Conservation (phyloP, 1,140 invertebrate genomes). For the Octopus bimaculoides region DNA sequence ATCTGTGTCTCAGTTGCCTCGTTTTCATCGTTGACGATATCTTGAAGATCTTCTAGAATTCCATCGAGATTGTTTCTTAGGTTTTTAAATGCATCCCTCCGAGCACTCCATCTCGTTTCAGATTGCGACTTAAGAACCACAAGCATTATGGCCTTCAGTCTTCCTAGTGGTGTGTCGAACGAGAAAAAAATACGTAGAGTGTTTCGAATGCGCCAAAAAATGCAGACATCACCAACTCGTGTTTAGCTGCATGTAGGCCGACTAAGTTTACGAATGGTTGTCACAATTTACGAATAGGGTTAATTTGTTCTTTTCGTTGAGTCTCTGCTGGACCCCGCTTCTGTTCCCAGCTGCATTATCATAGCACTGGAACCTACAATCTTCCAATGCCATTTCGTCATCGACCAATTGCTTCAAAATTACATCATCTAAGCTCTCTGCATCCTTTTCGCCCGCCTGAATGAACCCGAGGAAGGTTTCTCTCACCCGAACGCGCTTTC, state of each 20-base stretch:
- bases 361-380: conserved; percentile 1
- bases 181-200: neutral
- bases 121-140: conserved; percentile 4
- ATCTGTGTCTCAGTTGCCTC: neutral
- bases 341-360: neutral
- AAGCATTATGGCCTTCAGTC: neutral
- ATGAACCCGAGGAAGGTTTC: neutral
- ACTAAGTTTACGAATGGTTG: conserved; percentile 4
- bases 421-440: neutral
- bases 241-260: neutral
- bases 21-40: conserved; percentile 1
- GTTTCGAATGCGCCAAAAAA: neutral
- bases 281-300: neutral
- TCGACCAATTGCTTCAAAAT: neutral
- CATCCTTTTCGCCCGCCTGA: conserved; percentile 6
- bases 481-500: neutral
- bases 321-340: neutral
- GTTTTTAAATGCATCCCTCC: neutral
- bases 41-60: neutral
- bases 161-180: neutral
- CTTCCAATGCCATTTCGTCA: neutral
- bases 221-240: neutral
- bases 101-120: neutral
- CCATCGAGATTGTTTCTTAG: neutral
- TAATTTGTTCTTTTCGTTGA: neutral